Base-by-base conservation (phyloP, 2,113 vertebrate genomes). In the Xiphophorus maculatus region DNA sequence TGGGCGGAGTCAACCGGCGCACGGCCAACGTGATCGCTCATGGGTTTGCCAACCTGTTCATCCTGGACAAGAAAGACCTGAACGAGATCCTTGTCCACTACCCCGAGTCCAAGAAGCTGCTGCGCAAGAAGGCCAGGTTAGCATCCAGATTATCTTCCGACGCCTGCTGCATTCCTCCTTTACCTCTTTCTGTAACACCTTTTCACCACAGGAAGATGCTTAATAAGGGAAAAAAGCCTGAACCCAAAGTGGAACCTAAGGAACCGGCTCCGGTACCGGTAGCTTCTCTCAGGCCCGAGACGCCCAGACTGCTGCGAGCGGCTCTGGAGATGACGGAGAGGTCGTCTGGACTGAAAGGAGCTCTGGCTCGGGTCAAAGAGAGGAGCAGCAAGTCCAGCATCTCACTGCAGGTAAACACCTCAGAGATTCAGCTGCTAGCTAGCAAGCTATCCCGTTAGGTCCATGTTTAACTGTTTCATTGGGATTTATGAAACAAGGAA, bases 41-140 rank as follows among this genome's bases (percentile, higher is more conserved):
- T 0, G 98, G 98, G 27, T 99, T 99, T 12, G 95, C 97, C 12
- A 99, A 99, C 81, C 96, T 99, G 62, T 98, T 99, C 84, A 99
- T 99, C 81, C 72, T 99, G 93, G 97, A 98, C 69, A 99, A 99
- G 93, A 98, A 96, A 87, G 98, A 98, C 90, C 87, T 99, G 84
- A 97, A 96, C 1, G 97, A 98, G 71, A 99, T 99, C 84, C 88
- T 98, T 81, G 95, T 97, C 74, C 97, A 99, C 88, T 99, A 99
- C 25, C 98, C 97, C 0, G 97, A 99, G 88, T 99, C 98, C 25
- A 97, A 98, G 93, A 99, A 97, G 85, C 88, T 99, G 75, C 96
- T 99, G 66, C 95, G 96, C 44, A 98, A 93, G 89, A 99, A 98
- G 69, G 97, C 98, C 89, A 98, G 95, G 98, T 99, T 42, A 44